Evolutionary conservation across 92 coral and sea anemone species (phyloP), one percentile per base, ranked within the genome.

Genomic region (Siderastrea radians): DNA sequence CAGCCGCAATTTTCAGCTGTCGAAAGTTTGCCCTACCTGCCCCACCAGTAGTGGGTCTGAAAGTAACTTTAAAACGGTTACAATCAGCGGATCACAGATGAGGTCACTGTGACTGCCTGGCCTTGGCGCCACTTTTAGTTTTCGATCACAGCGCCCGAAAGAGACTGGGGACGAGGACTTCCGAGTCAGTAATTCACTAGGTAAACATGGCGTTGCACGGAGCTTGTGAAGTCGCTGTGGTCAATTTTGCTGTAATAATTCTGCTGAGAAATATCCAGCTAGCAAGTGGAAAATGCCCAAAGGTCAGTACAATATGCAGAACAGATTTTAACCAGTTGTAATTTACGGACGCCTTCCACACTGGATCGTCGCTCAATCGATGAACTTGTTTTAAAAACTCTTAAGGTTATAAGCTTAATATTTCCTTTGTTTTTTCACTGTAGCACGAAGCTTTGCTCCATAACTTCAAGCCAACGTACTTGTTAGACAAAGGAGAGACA

Each of bases 401-500:
- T 26, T 26, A 26, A 26, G 38, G 38, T 26, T 26, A 26, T 26
- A 26, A 65, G 70, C 15, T 67, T 67, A 13, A 45, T 1, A 14
- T 17, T 50, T 67, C 58, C 65, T 45, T 63, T 53, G 66, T 51
- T 51, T 11, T 70, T 84, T 72, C 45, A 5, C 66, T 62, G 10
- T 55, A 97, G 98, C 91, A 93, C 60, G 89, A 96, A 61, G 94
- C 88, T 43, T 77, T 97, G 57, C 64, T 92, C 52, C 94, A 96
- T 83, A 88, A 90, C 77, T 73, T 95, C 47, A 53, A 86, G 86
- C 87, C 93, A 26, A 82, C 72, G 4, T 97, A 96, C 83, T 89
- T 85, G 86, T 70, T 97, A 84, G 99, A 97, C 80, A 81, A 79
- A 17, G 95, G 98, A 53, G 98, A 96, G 79, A 86, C 85, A 38